Evolutionary conservation across 1,140 invertebrate species (phyloP), one percentile per base, ranked within the genome.

Genomic region (Cataglyphis hispanica): DNA sequence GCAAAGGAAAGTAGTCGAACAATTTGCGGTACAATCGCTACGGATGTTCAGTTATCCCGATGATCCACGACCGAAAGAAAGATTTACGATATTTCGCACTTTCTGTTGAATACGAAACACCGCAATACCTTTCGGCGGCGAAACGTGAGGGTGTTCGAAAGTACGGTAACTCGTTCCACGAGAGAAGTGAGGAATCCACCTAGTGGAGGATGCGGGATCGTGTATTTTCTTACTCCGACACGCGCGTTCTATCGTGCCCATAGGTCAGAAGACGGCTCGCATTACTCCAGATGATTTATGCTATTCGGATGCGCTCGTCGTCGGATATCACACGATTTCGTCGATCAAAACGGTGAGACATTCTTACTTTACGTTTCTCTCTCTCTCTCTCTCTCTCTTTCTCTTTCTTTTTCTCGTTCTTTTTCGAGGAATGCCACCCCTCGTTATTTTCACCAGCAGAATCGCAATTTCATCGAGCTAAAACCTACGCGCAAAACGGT

Each of bases 401-500:
- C 46, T 31, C 25, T 60, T 11, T 40, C 34, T 22, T 2, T 19
- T 34, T 81, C 25, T 31, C 25, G 1, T 31, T 31, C 50, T 22
- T 60, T 72, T 69, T 83, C 67, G 34, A 74, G 40, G 2, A 60
- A 7, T 27, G 34, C 25, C 25, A 25, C 13, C 64, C n/a, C 31
- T 40, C 25, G 53, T 69, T 74, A 83, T 83, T 83, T 83, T 83
- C 53, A 37, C 53, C 50, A 27, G 66, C 53, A 34, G 66, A 89
- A 89, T 88, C 74, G 53, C 69, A 80, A 85, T 89, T 89, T 90
- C 81, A 75, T 86, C 75, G 63, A 25, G 78, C 75, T 89, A 84
- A 89, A 89, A 84, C 87, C 72, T 67, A 74, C 72, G 78, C 69
- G 77, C 72, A 84, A 89, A 74, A 89, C 85, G 85, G 89, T 87